A percentile compares a stretch with the other conserved stretches of the same genome.
phyloP scores from a whole-genome alignment of 2,888 invertebrate genomes.

The Eilema depressum region DNA sequence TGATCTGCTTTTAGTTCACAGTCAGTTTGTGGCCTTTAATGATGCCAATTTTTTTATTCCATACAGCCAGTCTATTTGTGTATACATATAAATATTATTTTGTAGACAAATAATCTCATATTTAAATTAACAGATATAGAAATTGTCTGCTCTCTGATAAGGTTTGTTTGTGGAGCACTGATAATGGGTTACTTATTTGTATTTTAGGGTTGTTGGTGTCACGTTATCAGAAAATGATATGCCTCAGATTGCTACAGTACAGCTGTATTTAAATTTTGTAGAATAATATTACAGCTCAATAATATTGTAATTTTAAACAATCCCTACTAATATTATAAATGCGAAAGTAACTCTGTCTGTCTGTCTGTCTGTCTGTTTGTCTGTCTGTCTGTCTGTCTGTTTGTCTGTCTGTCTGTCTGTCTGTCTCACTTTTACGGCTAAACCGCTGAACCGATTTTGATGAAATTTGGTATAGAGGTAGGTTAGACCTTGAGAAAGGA shows the following conservation, averaged over 20 bases:
- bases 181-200: slow-evolving; percentile 50
- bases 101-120: slow-evolving; percentile 32
- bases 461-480: too few relatives aligned
- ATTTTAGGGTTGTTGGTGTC: slow-evolving; percentile 28
- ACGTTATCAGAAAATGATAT: slow-evolving; percentile 7
- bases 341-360: too few relatives aligned
- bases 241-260: neutral
- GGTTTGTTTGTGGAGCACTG: slow-evolving; percentile 53
- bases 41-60: neutral
- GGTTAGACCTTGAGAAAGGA: too few relatives aligned
- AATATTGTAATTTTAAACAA: neutral
- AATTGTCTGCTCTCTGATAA: slow-evolving; percentile 58
- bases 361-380: too few relatives aligned
- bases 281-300: neutral
- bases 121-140: slow-evolving; percentile 45
- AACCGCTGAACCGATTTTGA: too few relatives aligned
- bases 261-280: neutral
- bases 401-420: too few relatives aligned
- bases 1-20: neutral
- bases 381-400: too few relatives aligned
- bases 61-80: neutral
- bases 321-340: too few relatives aligned
- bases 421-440: too few relatives aligned
- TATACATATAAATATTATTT: neutral
- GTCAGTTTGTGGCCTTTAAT: too few relatives aligned